Evolutionary conservation across 2,888 invertebrate species (phyloP).

Genomic region (Amiota mariae): DNA sequence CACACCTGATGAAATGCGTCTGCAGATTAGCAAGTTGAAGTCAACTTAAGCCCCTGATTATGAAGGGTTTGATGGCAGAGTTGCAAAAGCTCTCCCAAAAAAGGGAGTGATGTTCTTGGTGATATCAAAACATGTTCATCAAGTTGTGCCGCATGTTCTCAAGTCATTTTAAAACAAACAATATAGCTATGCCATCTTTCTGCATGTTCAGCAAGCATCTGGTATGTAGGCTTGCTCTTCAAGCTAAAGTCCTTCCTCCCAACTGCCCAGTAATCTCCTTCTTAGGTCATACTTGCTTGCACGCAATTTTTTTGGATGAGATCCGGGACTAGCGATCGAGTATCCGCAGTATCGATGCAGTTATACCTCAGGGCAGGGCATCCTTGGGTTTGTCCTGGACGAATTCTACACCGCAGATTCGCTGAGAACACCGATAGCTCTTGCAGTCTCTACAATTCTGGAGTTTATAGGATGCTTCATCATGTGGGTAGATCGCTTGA

Average conservation of each 20-base stretch:
- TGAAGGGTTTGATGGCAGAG: constrained; percentile 44
- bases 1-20: not conserved
- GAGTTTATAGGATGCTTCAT: not conserved
- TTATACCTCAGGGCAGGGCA: not conserved
- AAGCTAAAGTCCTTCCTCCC: too few species aligned
- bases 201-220: too few species aligned
- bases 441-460: not conserved
- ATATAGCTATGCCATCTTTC: too few species aligned
- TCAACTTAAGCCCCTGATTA: constrained; percentile 52
- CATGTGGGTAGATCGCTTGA: not conserved
- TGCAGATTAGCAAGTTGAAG: constrained; percentile 5
- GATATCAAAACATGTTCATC: too few species aligned
- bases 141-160: too few species aligned
- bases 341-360: not conserved
- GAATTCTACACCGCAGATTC: not conserved
- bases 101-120: not conserved
- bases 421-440: not conserved
- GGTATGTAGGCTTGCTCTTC: too few species aligned
- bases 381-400: not conserved
- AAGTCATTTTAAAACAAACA: too few species aligned
- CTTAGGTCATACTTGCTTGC: too few species aligned
- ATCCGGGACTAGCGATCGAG: not conserved
- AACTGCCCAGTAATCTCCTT: too few species aligned
- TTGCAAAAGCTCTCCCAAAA: constrained; percentile 29
- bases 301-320: not conserved